Percentiles rank a stretch among this genome's conserved stretches.
Evolutionary conservation across 2,888 invertebrate genomes (phyloP).

Genomic region (Cephonodes hylas): DNA sequence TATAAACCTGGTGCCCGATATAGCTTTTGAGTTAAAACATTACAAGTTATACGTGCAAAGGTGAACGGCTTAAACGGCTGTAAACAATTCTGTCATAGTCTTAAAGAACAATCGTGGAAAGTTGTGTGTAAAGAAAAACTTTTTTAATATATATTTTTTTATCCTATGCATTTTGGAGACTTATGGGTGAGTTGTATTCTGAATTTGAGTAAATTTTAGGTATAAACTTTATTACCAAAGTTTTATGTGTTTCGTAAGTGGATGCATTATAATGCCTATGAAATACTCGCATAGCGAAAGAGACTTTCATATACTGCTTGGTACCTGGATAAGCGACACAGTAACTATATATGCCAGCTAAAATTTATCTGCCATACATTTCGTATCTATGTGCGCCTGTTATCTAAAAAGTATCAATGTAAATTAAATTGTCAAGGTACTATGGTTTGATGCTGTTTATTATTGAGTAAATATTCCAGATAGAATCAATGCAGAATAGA

Average conservation of each 20-base stretch:
- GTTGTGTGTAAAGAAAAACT: not conserved
- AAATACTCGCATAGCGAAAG: not conserved
- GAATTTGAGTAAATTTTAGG: not conserved
- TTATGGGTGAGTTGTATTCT: not conserved
- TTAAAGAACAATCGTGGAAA: not conserved
- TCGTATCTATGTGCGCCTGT: not conserved
- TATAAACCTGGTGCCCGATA: not conserved
- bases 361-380: not conserved
- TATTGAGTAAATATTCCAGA: too few relatives aligned
- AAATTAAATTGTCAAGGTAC: too few relatives aligned
- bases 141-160: not conserved
- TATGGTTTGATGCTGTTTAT: too few relatives aligned
- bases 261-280: not conserved
- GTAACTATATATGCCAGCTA: not conserved
- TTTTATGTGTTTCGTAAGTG: not conserved
- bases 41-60: too few relatives aligned
- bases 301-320: not conserved
- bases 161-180: not conserved
- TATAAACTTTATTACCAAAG: not conserved
- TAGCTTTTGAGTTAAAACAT: not conserved
- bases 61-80: too few relatives aligned
- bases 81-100: not conserved
- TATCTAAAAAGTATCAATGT: too few relatives aligned
- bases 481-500: too few relatives aligned
- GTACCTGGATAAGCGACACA: not conserved